A percentile compares a stretch with the other conserved stretches of the same genome.
These are phyloP conservation scores for Lycaena phlaeas DNA, from an alignment of 2,888 invertebrate genomes.

Conservation along the genomic window DNA sequence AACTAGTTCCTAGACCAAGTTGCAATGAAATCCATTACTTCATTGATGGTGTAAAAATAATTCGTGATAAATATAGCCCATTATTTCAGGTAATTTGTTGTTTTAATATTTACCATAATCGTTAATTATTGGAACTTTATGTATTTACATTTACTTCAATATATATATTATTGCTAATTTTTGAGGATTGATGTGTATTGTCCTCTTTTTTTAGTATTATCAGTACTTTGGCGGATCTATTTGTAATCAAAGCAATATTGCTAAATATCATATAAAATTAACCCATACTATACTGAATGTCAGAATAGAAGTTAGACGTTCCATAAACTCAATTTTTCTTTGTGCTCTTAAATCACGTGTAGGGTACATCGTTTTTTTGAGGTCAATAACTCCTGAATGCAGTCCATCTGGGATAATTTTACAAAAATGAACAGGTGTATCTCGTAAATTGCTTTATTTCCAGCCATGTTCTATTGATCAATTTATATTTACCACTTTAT, in stretches of 20 bases:
- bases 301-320: no score
- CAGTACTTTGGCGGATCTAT: not conserved
- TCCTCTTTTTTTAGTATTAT: not conserved
- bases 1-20: slow-evolving; percentile 36
- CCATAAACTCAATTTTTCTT: slow-evolving; percentile 20
- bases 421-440: not conserved
- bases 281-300: no score
- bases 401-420: slow-evolving; percentile 31
- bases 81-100: slow-evolving; percentile 57
- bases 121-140: not conserved
- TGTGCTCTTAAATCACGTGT: slow-evolving; percentile 65
- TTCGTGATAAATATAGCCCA: slow-evolving; percentile 63
- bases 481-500: no score
- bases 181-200: not conserved
- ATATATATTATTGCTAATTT: not conserved
- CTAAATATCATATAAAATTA: no score
- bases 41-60: slow-evolving; percentile 70
- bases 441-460: not conserved
- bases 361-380: slow-evolving; percentile 58
- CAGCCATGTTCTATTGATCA: not conserved
- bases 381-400: slow-evolving; percentile 62
- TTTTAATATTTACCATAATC: slow-evolving; percentile 27
- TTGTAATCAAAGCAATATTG: not conserved
- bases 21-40: slow-evolving; percentile 68
- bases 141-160: not conserved